Percentiles rank a stretch among this genome's conserved stretches.
Evolutionary conservation across 2,113 vertebrate species (phyloP).

Genomic region (Stomatorhinus ivindoensis): DNA sequence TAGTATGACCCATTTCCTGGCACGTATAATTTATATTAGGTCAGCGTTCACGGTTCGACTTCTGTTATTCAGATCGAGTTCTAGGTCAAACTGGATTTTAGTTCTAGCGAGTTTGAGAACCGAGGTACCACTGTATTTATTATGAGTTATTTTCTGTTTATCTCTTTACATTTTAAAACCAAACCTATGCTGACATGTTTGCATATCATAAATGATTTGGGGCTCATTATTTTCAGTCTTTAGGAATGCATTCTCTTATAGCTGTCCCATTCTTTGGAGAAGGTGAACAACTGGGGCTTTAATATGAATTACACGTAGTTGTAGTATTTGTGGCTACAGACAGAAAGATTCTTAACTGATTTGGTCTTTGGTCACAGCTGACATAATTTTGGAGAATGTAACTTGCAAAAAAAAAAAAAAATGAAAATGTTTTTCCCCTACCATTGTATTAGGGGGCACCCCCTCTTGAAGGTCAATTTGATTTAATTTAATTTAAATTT

Average conservation of each 20-base stretch:
- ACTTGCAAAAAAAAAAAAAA: background rate
- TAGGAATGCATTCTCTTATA: background rate
- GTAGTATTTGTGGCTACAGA: background rate
- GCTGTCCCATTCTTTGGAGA: background rate
- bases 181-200: background rate
- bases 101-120: too few relatives aligned
- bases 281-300: background rate
- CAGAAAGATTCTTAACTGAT: background rate
- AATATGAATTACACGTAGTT: background rate
- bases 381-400: background rate
- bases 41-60: too few relatives aligned
- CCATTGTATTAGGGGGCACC: too few relatives aligned
- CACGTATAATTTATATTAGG: too few relatives aligned
- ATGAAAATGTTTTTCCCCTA: background rate
- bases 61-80: too few relatives aligned
- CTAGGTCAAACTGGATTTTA: too few relatives aligned
- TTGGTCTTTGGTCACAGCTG: background rate
- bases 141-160: background rate
- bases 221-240: background rate
- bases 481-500: too few relatives aligned
- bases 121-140: background rate
- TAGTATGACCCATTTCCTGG: too few relatives aligned
- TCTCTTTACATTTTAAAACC: background rate
- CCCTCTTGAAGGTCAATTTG: too few relatives aligned
- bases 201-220: background rate